Conservation (phyloP, 2,113 vertebrate genomes). For the Atractosteus spatula region DNA sequence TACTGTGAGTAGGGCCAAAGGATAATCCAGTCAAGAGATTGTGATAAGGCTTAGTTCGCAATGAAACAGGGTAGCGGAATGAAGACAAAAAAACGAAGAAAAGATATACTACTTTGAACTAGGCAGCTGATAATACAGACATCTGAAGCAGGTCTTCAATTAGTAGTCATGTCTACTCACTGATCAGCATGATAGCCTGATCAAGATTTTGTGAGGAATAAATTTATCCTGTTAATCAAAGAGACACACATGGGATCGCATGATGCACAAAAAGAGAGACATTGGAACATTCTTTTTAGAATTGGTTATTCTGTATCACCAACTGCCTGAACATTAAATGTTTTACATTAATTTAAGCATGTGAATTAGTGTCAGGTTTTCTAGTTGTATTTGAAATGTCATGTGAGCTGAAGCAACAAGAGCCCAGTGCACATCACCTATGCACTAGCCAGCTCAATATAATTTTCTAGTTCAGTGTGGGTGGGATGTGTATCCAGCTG, state of each 20-base stretch:
- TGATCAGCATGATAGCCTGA: too few species aligned
- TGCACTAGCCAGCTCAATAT: not conserved
- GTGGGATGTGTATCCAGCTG: not conserved
- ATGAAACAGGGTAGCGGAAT: conserved; percentile 32
- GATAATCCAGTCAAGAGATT: conserved; percentile 65
- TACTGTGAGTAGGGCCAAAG: conserved; percentile 56
- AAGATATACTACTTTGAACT: too few species aligned
- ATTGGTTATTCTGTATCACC: too few species aligned
- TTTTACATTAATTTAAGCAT: not conserved
- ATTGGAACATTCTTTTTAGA: too few species aligned
- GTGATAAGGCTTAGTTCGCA: conserved; percentile 53
- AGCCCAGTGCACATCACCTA: not conserved
- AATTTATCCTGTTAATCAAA: too few species aligned
- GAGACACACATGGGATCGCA: too few species aligned
- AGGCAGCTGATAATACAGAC: too few species aligned
- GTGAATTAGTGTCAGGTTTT: not conserved
- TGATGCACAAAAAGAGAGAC: too few species aligned
- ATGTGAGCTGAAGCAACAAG: not conserved
- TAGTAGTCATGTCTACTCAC: too few species aligned
- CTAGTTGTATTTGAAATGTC: not conserved
- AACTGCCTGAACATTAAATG: not conserved
- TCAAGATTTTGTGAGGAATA: too few species aligned
- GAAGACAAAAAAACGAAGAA: too few species aligned
- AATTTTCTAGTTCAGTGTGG: not conserved
- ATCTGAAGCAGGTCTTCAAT: too few species aligned